These are phyloP conservation scores for Lasioglossum pauxillum DNA, from an alignment of 2,888 invertebrate species.

Conservation along the genomic window DNA sequence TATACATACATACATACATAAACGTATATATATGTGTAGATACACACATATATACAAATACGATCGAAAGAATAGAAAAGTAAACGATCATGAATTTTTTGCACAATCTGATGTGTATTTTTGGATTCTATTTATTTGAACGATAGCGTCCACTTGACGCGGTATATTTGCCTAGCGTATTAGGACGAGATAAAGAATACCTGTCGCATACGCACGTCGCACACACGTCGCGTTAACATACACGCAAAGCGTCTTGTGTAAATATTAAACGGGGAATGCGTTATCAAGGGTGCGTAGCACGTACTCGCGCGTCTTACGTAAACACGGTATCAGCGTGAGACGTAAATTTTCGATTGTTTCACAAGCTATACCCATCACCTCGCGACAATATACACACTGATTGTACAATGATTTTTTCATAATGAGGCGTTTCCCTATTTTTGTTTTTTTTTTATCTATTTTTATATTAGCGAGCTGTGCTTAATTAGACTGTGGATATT, in stretches of 20 bases:
- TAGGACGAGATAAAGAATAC: conserved; percentile 17
- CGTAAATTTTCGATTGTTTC: conserved; percentile 15
- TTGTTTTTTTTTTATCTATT: neutral
- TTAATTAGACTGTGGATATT: conserved; percentile 6
- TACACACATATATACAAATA: neutral
- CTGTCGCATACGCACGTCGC: conserved; percentile 17
- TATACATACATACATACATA: no score
- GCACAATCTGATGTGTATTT: neutral
- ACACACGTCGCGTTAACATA: neutral
- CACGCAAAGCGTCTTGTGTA: neutral
- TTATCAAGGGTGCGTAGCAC: neutral
- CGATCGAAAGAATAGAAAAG: neutral
- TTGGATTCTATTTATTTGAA: neutral
- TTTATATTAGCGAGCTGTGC: neutral
- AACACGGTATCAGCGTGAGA: neutral
- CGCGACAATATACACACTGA: conserved; percentile 21
- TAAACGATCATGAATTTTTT: neutral
- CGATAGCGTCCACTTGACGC: neutral
- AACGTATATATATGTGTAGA: no score
- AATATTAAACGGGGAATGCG: neutral
- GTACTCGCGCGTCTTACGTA: conserved; percentile 17
- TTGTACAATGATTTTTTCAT: conserved; percentile 41
- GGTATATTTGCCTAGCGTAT: conserved; percentile 31
- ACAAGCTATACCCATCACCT: conserved; percentile 16
- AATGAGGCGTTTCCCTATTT: neutral